Evolutionary conservation across 2,113 vertebrate species (phyloP).

Genomic region (Peromyscus maniculatus): DNA sequence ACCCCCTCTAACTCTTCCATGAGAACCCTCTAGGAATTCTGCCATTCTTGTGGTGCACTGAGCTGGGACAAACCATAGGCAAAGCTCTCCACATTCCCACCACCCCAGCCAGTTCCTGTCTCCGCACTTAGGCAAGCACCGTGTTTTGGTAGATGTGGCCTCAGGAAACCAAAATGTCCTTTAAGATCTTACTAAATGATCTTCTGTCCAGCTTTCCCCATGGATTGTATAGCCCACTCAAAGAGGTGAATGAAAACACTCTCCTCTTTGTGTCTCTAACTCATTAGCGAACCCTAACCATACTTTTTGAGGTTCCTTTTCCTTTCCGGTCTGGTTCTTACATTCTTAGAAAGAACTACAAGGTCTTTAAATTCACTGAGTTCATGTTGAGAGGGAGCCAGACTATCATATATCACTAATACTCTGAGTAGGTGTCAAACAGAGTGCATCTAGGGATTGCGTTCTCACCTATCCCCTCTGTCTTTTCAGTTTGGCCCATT

Average conservation of each 20-base stretch:
- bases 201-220: background rate
- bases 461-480: background rate
- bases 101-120: background rate
- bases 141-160: background rate
- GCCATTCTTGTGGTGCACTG: background rate
- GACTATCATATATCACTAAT: background rate
- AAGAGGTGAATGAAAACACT: background rate
- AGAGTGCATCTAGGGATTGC: background rate
- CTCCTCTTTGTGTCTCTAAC: conserved; percentile 2
- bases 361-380: conserved; percentile 42
- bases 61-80: background rate
- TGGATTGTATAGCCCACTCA: background rate
- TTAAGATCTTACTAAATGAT: conserved; percentile 30
- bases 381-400: conserved; percentile 18
- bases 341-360: conserved; percentile 62
- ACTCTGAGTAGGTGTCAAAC: background rate
- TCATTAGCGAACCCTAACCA: conserved; percentile 50
- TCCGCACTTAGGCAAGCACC: background rate
- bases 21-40: background rate
- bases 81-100: background rate
- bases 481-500: conserved; percentile 1
- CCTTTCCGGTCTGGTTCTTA: conserved; percentile 20
- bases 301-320: background rate
- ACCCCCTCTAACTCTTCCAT: background rate
- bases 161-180: background rate